Conservation (phyloP, 2,797 vertebrate genomes). For the Syngnathus acus region DNA sequence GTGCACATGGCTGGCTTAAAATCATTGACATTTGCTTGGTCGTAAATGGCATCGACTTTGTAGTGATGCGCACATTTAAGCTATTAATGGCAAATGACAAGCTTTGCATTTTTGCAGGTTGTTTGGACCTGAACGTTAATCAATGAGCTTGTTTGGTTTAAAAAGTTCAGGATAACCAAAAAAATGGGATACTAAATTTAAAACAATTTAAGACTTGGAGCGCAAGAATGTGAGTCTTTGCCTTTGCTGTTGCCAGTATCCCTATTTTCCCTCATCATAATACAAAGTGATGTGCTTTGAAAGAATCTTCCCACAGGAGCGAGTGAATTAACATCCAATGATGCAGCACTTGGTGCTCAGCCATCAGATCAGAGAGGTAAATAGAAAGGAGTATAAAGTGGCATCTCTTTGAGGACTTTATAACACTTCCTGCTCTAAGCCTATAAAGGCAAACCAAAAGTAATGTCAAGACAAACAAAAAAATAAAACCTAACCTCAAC, state of each 20-base stretch:
- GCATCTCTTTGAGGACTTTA: neutral
- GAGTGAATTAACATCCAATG: constrained; percentile 21
- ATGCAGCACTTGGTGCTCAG: constrained; percentile 3
- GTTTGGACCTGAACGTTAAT: neutral
- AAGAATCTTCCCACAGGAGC: constrained; percentile 26
- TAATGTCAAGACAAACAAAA: neutral
- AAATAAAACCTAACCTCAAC: neutral
- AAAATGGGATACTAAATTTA: too few relatives aligned
- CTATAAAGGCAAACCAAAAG: neutral
- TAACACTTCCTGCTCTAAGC: neutral
- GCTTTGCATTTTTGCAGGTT: neutral
- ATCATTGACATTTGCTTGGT: neutral
- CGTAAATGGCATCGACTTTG: neutral
- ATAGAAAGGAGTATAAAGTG: constrained; percentile 2
- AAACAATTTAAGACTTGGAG: neutral
- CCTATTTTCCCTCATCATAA: constrained; percentile 13
- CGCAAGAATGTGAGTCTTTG: neutral
- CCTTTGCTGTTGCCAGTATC: neutral
- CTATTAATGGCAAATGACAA: neutral
- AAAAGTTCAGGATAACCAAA: neutral
- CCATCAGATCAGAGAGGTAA: constrained; percentile 13
- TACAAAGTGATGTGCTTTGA: constrained; percentile 29
- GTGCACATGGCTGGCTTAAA: neutral
- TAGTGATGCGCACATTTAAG: neutral
- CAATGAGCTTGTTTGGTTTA: neutral